Evolutionary conservation across 2,888 invertebrate species (phyloP).

Genomic region (Chrysodeixis includens): DNA sequence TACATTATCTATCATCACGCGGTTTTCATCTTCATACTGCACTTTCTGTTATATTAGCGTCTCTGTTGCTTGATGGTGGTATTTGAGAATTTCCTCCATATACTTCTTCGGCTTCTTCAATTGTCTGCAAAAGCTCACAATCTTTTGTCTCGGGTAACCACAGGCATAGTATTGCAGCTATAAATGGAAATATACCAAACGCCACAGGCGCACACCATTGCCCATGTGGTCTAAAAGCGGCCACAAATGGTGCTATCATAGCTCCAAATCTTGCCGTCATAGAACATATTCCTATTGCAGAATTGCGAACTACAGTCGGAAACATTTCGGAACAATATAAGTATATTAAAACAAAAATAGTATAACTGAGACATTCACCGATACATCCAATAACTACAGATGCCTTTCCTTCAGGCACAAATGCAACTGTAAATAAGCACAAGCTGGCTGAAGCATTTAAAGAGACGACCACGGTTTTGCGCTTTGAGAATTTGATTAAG

Average conservation of each 20-base stretch:
- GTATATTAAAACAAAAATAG: slow-evolving; percentile 94
- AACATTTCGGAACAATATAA: slow-evolving; percentile 95
- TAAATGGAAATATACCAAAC: slow-evolving; percentile 91
- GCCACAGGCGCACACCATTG: slow-evolving; percentile 92
- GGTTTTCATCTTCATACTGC: slow-evolving; percentile 10
- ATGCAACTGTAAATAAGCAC: slow-evolving; percentile 90
- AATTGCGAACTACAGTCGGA: slow-evolving; percentile 95
- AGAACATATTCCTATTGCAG: slow-evolving; percentile 95
- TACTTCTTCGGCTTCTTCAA: slow-evolving; percentile 93
- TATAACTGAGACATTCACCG: slow-evolving; percentile 93
- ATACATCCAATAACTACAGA: slow-evolving; percentile 91
- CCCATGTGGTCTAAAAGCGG: slow-evolving; percentile 87
- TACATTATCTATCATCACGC: neutral
- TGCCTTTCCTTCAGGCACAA: slow-evolving; percentile 81
- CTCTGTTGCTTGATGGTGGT: slow-evolving; percentile 14
- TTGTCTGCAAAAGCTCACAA: slow-evolving; percentile 92
- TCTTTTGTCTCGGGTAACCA: slow-evolving; percentile 94
- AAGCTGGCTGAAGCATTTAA: slow-evolving; percentile 89
- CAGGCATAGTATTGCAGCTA: slow-evolving; percentile 90
- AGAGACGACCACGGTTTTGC: slow-evolving; percentile 90
- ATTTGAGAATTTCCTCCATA: slow-evolving; percentile 59
- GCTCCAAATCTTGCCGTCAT: slow-evolving; percentile 95
- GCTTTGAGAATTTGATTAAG: slow-evolving; percentile 90
- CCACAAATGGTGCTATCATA: slow-evolving; percentile 94
- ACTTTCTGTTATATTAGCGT: slow-evolving; percentile 20